These are phyloP conservation scores for Erpobdella octoculata DNA, from an alignment of 2,888 invertebrate species.

Conservation along the genomic window DNA sequence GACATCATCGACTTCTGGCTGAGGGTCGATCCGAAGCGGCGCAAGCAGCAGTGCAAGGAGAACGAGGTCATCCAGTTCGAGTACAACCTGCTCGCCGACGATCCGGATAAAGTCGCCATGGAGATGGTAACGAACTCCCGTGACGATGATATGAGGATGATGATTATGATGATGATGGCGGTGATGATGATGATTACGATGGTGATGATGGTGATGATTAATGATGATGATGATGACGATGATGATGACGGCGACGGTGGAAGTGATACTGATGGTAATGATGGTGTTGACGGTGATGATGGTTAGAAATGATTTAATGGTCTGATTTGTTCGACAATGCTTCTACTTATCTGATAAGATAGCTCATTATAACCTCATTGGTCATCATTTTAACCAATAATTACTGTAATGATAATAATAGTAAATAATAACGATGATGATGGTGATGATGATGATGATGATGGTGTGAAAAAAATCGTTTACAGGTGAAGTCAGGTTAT, in stretches of 20 bases:
- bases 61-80: slow-evolving; percentile 99
- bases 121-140: slow-evolving; percentile 62
- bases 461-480: not conserved
- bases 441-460: not conserved
- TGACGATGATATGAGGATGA: too few species aligned
- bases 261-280: too few species aligned
- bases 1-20: slow-evolving; percentile 67
- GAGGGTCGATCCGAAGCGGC: slow-evolving; percentile 90
- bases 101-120: slow-evolving; percentile 83
- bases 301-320: not conserved
- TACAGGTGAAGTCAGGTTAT: slow-evolving; percentile 75
- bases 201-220: too few species aligned
- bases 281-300: too few species aligned
- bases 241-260: too few species aligned
- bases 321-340: not conserved
- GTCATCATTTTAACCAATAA: too few species aligned
- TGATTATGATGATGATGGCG: too few species aligned
- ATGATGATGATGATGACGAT: too few species aligned
- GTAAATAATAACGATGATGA: not conserved
- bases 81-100: slow-evolving; percentile 82
- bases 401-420: not conserved
- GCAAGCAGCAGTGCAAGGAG: slow-evolving; percentile 92
- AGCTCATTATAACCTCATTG: too few species aligned
- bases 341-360: too few species aligned
- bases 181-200: too few species aligned